Evolutionary conservation across 2,113 vertebrate genomes (phyloP), one percentile per base, ranked within the genome.

Genomic region (Oreochromis tanganicae): DNA sequence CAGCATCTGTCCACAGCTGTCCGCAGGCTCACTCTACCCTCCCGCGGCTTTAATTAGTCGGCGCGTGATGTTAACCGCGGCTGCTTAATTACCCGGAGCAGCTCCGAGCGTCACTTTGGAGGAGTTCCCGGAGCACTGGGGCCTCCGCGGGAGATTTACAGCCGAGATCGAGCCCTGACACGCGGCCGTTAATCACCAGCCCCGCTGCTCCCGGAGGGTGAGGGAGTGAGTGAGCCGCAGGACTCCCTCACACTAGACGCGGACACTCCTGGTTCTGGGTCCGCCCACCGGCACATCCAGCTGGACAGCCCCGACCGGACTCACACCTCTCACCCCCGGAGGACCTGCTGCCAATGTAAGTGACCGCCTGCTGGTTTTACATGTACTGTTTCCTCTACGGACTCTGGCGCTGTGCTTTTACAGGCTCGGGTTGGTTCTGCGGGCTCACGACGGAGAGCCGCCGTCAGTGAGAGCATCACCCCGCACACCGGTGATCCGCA

Each of bases 311-410:
- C 59, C 12, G 59, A 50, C 19, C 78, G 21, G 84, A 55, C 75
- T 14, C 27, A 84, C 38, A 38, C 82, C 57, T 34, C 12, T 21
- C 50, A n/a, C 5, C 54, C 27, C 46, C 9, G 38, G 43, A 57
- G 3, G 38, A 83, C 59, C 87, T 21, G 50, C 73, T 43, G 52
- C 3, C 38, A 3, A 93, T 93, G 92, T 93, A 80, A 93, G 92
- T 92, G 14, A 16, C 24, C 68, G 59, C 32, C 71, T 14, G 17
- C 46, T n/a, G 29, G 3, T 3, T 1, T 3, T 1, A 27, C 3
- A 57, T 9, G 80, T 5, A 1, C 12, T 10, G 17, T 43, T 78
- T 91, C 41, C 29, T 6, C 11, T 2, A 21, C 1, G 79, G 48
- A 81, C 14, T 6, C 68, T 57, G 46, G 83, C 17, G 1, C 32